phyloP scores from a whole-genome alignment of 2,797 vertebrate genomes.

The Allenopithecus nigroviridis region DNA sequence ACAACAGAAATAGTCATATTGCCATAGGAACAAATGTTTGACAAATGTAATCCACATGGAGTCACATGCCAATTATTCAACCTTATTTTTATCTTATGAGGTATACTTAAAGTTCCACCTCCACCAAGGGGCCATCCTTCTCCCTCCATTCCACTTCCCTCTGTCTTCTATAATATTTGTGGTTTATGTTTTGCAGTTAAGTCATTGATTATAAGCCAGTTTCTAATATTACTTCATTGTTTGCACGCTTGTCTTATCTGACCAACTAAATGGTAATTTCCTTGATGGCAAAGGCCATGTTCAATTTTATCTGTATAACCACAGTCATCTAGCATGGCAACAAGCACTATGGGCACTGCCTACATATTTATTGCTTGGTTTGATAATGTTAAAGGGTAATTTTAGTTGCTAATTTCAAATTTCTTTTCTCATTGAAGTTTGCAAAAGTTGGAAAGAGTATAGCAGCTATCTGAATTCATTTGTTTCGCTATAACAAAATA shows the following conservation, averaged over 20 bases:
- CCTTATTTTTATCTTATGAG: not conserved
- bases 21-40: not conserved
- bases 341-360: not conserved
- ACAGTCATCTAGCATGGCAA: not conserved
- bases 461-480: not conserved
- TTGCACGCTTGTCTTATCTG: not conserved
- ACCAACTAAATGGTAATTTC: conserved; percentile 9
- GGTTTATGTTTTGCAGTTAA: conserved; percentile 27
- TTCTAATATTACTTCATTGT: not conserved
- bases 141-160: not conserved
- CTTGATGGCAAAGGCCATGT: not conserved
- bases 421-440: conserved; percentile 9
- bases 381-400: conserved; percentile 5
- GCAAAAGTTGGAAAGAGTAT: not conserved
- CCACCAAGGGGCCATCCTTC: not conserved
- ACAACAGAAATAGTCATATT: not conserved
- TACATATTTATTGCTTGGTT: not conserved
- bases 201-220: conserved; percentile 12
- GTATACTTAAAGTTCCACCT: not conserved
- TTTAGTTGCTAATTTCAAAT: not conserved
- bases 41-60: not conserved
- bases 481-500: not conserved
- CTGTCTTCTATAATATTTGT: not conserved
- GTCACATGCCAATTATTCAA: not conserved
- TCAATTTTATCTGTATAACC: not conserved